Percentiles rank a stretch among this genome's conserved stretches.
Evolutionary conservation across 1,140 invertebrate species (phyloP).

Genomic region (Macrocentrus cingulum): DNA sequence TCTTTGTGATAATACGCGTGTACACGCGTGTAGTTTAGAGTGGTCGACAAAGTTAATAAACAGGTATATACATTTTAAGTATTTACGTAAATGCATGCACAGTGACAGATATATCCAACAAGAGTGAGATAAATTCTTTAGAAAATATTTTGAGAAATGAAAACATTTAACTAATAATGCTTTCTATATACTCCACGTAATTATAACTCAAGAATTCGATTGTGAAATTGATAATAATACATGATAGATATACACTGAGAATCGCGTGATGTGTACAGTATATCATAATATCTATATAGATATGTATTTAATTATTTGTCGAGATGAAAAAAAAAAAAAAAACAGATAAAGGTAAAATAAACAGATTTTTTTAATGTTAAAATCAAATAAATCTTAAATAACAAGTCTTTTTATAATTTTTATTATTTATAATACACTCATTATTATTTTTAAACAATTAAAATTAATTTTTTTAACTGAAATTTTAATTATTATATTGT

Average conservation of each 20-base stretch:
- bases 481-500: too few species aligned
- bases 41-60: neutral
- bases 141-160: slow-evolving; percentile 9
- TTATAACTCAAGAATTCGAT: slow-evolving; percentile 31
- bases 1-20: slow-evolving; percentile 36
- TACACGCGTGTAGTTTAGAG: slow-evolving; percentile 9
- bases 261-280: slow-evolving; percentile 16
- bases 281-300: slow-evolving; percentile 9
- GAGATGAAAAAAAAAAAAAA: too few species aligned
- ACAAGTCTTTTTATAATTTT: too few species aligned
- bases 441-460: too few species aligned
- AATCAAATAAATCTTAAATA: too few species aligned
- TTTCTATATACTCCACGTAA: neutral
- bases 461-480: too few species aligned
- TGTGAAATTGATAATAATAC: slow-evolving; percentile 38
- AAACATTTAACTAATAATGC: neutral
- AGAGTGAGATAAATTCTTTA: neutral
- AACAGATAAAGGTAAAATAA: too few species aligned
- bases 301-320: too few species aligned
- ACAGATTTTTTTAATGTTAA: too few species aligned
- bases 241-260: slow-evolving; percentile 24
- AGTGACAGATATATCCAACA: too few species aligned
- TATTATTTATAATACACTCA: too few species aligned
- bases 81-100: too few species aligned
- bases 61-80: slow-evolving; percentile 3